Percentiles rank a stretch among this genome's conserved stretches.
Conservation (phyloP, 2,113 vertebrate genomes). For the Steatornis caripensis region DNA sequence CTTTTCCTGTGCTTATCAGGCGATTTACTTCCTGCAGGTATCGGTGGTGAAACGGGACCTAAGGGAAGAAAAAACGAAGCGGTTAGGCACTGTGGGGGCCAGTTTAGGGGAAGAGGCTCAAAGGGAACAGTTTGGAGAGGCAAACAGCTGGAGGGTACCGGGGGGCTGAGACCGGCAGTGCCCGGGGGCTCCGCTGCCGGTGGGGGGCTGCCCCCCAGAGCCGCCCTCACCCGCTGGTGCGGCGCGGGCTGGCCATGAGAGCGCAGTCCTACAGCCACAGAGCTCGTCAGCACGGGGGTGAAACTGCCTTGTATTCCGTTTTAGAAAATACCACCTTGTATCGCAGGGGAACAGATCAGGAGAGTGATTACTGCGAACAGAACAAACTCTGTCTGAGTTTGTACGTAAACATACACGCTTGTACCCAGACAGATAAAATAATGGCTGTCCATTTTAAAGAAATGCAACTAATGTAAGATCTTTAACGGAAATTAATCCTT, state of each 20-base stretch:
- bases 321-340: background rate
- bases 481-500: background rate
- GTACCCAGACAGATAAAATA: background rate
- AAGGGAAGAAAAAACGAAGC: background rate
- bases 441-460: background rate
- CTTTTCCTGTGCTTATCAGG: background rate
- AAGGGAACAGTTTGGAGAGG: rapidly evolving
- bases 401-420: no score
- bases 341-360: background rate
- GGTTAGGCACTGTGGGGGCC: background rate
- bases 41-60: background rate
- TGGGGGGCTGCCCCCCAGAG: background rate
- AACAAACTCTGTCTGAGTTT: no score
- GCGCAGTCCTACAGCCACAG: no score
- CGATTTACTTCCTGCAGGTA: background rate
- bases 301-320: background rate
- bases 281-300: background rate
- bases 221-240: no score
- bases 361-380: no score
- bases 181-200: background rate
- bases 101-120: background rate
- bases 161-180: background rate
- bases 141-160: background rate
- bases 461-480: background rate
- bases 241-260: no score